Evolutionary conservation across 2,888 invertebrate species (phyloP), one percentile per base, ranked within the genome.

Genomic region (Drosophila helvetica): DNA sequence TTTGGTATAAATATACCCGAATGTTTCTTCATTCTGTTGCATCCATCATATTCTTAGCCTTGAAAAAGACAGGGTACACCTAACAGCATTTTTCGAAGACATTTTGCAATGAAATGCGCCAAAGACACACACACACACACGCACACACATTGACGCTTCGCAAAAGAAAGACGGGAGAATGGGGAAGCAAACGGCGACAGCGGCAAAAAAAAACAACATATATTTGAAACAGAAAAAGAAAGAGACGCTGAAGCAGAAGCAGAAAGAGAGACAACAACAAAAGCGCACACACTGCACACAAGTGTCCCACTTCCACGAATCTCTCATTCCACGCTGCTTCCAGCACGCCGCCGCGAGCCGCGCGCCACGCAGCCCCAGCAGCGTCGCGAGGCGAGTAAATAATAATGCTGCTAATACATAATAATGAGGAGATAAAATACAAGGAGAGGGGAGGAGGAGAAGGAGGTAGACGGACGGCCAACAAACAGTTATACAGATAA

Each of bases 221-320:
- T 30, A 62, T 63, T 60, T 60, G 12, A 61, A 47, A 58, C 54
- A 38, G 42, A 38, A n/a, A 15, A n/a, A 38, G 38, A 38, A 38
- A 38, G n/a, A 38, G 38, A 38, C 38, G 38, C 38, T n/a, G 38
- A n/a, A 5, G 12, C 12, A 33, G 12, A 4, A 38, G 38, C 38
- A 15, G 12, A 33, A 33, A 38, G 38, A 15, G 15, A 38, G 15
- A 45, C 47, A 53, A 63, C 53, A 69, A 74, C 57, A 69, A 79
- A 72, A 78, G 22, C 75, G 77, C 67, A 76, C 68, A 77, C 71
- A 80, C 79, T 91, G 91, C 91, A 91, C 91, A 91, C 91, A 91
- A 91, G 91, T 91, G 91, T 90, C 91, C 91, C 90, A 91, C 75
- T 91, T 91, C 86, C 88, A 87, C 68, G 86, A 86, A 78, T 86